These are phyloP conservation scores for Molanna angustata DNA, from an alignment of 2,888 invertebrate genomes.

Conservation along the genomic window DNA sequence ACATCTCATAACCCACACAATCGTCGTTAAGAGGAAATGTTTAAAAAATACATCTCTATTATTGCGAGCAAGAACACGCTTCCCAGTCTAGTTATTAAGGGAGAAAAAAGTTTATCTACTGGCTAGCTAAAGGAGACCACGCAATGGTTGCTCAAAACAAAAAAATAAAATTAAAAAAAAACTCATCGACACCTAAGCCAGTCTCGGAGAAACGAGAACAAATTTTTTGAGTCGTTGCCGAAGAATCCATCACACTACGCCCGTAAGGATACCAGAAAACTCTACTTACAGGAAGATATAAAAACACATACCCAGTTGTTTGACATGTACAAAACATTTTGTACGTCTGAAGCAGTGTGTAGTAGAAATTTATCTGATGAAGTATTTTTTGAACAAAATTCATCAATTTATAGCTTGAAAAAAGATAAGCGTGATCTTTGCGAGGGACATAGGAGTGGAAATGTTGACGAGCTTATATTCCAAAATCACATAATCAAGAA, in stretches of 20 bases:
- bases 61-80: too few relatives aligned
- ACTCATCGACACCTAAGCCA: not conserved
- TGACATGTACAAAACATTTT: constrained; percentile 4
- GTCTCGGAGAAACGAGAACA: constrained; percentile 1
- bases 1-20: too few relatives aligned
- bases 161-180: too few relatives aligned
- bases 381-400: constrained; percentile 2
- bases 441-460: constrained; percentile 1
- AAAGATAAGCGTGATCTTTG: constrained; percentile 2
- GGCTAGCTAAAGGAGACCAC: constrained; percentile 2
- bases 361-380: not conserved
- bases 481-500: constrained; percentile 3
- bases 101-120: too few relatives aligned
- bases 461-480: not conserved
- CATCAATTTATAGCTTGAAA: not conserved
- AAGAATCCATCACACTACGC: not conserved
- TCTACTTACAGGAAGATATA: constrained; percentile 1
- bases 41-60: too few relatives aligned
- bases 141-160: constrained; percentile 4
- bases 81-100: too few relatives aligned
- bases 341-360: constrained; percentile 2
- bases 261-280: not conserved
- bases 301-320: constrained; percentile 4
- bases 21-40: too few relatives aligned
- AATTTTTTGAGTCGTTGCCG: constrained; percentile 1